Conservation (phyloP, 2,113 vertebrate species). For the Crocuta crocuta region DNA sequence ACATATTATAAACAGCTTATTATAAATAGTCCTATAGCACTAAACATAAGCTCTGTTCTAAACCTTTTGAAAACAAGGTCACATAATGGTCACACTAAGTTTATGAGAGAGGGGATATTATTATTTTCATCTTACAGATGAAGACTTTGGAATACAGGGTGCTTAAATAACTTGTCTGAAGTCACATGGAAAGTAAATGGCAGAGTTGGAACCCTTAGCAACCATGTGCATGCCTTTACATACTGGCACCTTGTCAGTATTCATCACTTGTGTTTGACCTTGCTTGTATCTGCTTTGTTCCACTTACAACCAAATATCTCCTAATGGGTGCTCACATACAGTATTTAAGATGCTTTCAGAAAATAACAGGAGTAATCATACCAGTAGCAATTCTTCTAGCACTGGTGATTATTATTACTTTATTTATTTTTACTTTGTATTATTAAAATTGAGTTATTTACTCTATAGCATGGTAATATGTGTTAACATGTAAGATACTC, state of each 20-base stretch:
- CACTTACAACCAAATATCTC: not conserved
- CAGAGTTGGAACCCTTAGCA: not conserved
- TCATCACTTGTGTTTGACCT: not conserved
- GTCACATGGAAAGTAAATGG: not conserved
- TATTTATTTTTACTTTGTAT: not conserved
- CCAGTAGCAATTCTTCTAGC: not conserved
- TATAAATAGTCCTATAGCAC: not conserved
- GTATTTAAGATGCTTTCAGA: not conserved
- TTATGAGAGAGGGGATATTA: not conserved
- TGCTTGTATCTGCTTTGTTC: not conserved
- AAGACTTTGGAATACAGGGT: not conserved
- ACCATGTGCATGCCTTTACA: not conserved
- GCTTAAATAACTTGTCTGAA: not conserved
- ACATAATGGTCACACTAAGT: not conserved
- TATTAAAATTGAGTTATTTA: not conserved
- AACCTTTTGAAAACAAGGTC: not conserved
- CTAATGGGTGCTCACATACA: not conserved
- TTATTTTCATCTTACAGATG: not conserved
- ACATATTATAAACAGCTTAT: not conserved
- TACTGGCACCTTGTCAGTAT: not conserved
- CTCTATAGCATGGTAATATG: not conserved
- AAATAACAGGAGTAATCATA: not conserved
- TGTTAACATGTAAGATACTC: not conserved
- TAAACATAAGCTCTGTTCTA: not conserved
- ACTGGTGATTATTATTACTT: not conserved